These are phyloP conservation scores for Charaxes varanes DNA, from an alignment of 1,140 invertebrate species.

Conservation along the genomic window DNA sequence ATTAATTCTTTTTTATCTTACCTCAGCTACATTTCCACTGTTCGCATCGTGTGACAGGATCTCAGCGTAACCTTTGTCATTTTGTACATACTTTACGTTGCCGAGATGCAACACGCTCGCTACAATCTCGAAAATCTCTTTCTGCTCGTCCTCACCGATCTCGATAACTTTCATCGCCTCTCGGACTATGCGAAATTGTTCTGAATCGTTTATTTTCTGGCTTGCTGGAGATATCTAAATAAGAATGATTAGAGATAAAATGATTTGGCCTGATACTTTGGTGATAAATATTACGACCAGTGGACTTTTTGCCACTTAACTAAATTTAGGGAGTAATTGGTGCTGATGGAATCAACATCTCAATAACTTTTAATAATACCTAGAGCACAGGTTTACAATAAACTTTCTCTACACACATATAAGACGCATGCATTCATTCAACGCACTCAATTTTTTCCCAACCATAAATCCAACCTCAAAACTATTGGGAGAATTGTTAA, in stretches of 20 bases:
- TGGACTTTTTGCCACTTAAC: too few species aligned
- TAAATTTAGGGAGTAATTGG: too few species aligned
- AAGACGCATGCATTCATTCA: too few species aligned
- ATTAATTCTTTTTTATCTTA: too few species aligned
- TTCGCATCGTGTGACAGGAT: slow-evolving; percentile 76
- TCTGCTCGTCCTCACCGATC: slow-evolving; percentile 79
- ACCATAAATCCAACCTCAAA: too few species aligned
- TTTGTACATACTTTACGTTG: slow-evolving; percentile 80
- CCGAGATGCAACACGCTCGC: slow-evolving; percentile 88
- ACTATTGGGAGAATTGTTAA: too few species aligned
- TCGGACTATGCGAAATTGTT: slow-evolving; percentile 79
- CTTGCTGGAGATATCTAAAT: slow-evolving; percentile 57
- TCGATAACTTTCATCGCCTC: slow-evolving; percentile 83
- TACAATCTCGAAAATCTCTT: slow-evolving; percentile 84
- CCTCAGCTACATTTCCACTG: slow-evolving; percentile 75
- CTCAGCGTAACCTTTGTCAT: slow-evolving; percentile 79
- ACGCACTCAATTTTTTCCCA: too few species aligned
- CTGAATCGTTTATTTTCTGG: slow-evolving; percentile 76
- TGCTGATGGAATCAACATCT: too few species aligned
- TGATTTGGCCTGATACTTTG: slow-evolving; percentile 1
- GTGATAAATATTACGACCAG: slow-evolving; percentile 11
- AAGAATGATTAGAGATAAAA: too few species aligned
- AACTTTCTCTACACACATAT: too few species aligned
- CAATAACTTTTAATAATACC: too few species aligned
- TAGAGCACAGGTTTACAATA: too few species aligned